Conservation (phyloP, 2,888 invertebrate species). For the Dorcus parallelipipedus region DNA sequence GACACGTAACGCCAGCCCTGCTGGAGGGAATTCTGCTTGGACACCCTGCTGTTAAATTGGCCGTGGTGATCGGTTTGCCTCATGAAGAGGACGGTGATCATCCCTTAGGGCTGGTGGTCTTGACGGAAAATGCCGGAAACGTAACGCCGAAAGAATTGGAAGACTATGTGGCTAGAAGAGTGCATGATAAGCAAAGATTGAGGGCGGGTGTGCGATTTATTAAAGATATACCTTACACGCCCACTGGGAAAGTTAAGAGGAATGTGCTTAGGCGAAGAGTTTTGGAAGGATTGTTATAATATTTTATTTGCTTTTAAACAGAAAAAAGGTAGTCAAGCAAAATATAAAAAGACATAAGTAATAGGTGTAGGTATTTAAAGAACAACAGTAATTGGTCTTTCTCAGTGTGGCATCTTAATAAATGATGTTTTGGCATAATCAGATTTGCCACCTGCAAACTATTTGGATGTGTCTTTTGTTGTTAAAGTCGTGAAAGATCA, state of each 20-base stretch:
- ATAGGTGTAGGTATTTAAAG: too few relatives aligned
- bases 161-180: constrained; percentile 33
- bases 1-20: constrained; percentile 25
- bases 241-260: constrained; percentile 38
- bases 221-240: constrained; percentile 36
- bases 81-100: constrained; percentile 30
- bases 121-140: constrained; percentile 27
- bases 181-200: constrained; percentile 38
- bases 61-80: constrained; percentile 29
- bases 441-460: too few relatives aligned
- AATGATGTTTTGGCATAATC: too few relatives aligned
- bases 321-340: too few relatives aligned
- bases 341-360: too few relatives aligned
- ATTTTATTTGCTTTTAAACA: background rate
- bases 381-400: too few relatives aligned
- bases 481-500: too few relatives aligned
- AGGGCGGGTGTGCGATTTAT: constrained; percentile 40
- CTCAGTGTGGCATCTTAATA: too few relatives aligned
- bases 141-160: constrained; percentile 33
- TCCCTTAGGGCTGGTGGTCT: constrained; percentile 21
- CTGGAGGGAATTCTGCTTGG: constrained; percentile 25
- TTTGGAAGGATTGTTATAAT: constrained; percentile 1
- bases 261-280: constrained; percentile 5
- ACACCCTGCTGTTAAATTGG: constrained; percentile 26
- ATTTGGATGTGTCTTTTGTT: too few relatives aligned